A percentile compares a stretch with the other conserved stretches of the same genome.
Evolutionary conservation across 2,888 invertebrate species (phyloP).

Genomic region (Sarcophaga rosellei): DNA sequence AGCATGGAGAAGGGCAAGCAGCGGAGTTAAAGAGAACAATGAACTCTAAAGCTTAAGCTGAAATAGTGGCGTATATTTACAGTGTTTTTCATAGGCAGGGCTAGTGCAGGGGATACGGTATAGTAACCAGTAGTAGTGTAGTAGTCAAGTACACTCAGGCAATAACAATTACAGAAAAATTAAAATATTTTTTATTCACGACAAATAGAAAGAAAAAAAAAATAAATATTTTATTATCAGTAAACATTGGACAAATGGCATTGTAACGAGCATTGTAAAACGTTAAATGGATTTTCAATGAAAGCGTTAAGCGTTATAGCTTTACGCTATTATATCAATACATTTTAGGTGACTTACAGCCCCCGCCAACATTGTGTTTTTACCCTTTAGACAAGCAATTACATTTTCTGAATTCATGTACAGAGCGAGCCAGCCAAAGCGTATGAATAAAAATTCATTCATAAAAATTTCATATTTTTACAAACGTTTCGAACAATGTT

Average conservation of each 20-base stretch:
- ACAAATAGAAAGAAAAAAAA: too few species aligned
- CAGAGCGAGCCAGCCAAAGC: neutral
- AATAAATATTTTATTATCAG: too few species aligned
- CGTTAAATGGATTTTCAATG: neutral
- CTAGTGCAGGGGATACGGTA: neutral
- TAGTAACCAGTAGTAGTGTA: neutral
- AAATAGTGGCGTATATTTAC: slow-evolving; percentile 8
- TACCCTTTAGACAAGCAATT: neutral
- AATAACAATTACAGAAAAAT: neutral
- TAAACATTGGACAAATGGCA: too few species aligned
- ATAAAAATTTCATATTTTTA: slow-evolving; percentile 38
- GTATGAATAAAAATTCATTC: slow-evolving; percentile 58
- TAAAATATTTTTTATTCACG: neutral
- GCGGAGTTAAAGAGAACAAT: slow-evolving; percentile 55
- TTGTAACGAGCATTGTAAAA: too few species aligned
- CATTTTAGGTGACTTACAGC: neutral
- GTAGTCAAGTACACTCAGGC: neutral
- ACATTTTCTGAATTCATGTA: neutral
- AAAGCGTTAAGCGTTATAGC: neutral
- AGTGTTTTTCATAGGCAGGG: neutral
- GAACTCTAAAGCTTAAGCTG: slow-evolving; percentile 59
- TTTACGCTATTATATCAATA: too few species aligned
- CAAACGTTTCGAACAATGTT: neutral
- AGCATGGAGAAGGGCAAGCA: neutral
- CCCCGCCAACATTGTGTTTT: neutral